Conservation (phyloP, 1,140 invertebrate species). For the Drosophila littoralis region DNA sequence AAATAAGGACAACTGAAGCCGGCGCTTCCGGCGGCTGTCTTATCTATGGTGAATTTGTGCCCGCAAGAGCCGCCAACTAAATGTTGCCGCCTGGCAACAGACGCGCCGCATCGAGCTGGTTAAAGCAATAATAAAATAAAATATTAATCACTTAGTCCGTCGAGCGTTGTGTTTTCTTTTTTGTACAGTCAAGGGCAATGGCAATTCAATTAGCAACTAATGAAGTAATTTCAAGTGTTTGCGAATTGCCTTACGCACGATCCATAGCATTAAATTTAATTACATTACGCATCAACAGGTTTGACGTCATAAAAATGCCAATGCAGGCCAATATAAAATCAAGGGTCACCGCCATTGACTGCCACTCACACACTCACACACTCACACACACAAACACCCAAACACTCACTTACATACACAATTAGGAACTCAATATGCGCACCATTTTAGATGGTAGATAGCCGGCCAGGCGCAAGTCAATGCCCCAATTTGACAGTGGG, state of each 20-base stretch:
- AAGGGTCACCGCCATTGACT: constrained; percentile 21
- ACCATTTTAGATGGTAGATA: constrained; percentile 45
- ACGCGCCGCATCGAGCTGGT: not conserved
- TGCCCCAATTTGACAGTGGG: constrained; percentile 29
- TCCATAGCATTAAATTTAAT: constrained; percentile 38
- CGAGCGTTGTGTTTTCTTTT: not conserved
- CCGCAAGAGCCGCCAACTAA: constrained; percentile 9
- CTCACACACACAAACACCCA: not conserved
- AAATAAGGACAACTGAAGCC: constrained; percentile 51
- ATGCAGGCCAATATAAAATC: constrained; percentile 46
- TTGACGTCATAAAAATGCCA: constrained; percentile 51
- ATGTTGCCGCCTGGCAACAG: constrained; percentile 27
- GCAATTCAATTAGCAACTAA: constrained; percentile 69
- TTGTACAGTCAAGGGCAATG: constrained; percentile 14
- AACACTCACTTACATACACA: constrained; percentile 2
- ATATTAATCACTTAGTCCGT: constrained; percentile 35
- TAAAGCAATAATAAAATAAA: constrained; percentile 25
- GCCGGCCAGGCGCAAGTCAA: constrained; percentile 36
- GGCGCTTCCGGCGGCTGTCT: constrained; percentile 10
- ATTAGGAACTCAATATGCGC: constrained; percentile 37
- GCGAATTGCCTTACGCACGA: constrained; percentile 39
- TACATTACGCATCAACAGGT: constrained; percentile 60
- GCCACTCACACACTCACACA: constrained; percentile 20
- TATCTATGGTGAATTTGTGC: constrained; percentile 1
- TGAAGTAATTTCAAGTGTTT: constrained; percentile 60